phyloP scores from a whole-genome alignment of 2,113 vertebrate species.

The Eretmochelys imbricata region DNA sequence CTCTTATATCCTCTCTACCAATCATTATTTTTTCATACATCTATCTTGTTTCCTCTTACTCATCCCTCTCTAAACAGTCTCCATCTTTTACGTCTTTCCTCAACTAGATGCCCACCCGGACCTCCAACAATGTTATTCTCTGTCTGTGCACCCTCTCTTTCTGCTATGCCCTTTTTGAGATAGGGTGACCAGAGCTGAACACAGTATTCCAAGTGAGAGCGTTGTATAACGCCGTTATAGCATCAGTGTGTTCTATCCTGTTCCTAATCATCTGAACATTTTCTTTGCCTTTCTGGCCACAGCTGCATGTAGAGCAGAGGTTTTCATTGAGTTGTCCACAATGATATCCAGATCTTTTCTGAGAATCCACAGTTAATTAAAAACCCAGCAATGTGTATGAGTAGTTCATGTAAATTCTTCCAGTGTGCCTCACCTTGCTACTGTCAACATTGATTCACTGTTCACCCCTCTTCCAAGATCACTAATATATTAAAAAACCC shows the following conservation, averaged over 20 bases:
- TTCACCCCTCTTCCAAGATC: background rate
- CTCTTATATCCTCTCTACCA: accelerated
- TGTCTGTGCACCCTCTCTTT: background rate
- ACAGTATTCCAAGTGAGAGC: background rate
- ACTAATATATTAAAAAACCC: background rate
- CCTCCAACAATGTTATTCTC: accelerated
- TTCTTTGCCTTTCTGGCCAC: background rate
- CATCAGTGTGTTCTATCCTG: background rate
- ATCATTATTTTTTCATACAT: background rate
- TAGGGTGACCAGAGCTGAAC: background rate
- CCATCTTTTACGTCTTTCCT: background rate
- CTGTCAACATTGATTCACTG: background rate
- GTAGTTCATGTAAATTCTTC: background rate
- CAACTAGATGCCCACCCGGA: accelerated
- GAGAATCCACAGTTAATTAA: background rate
- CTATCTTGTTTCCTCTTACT: background rate
- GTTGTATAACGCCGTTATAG: background rate
- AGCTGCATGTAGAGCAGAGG: accelerated
- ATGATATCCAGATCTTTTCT: background rate
- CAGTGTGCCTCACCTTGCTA: background rate
- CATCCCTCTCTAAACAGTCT: background rate
- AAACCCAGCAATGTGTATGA: accelerated
- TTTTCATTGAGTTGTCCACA: accelerated
- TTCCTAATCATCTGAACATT: background rate
- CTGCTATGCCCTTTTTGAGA: background rate